These are phyloP conservation scores for Phrynosoma blainvillii DNA, from an alignment of 2,113 vertebrate genomes.

Conservation along the genomic window DNA sequence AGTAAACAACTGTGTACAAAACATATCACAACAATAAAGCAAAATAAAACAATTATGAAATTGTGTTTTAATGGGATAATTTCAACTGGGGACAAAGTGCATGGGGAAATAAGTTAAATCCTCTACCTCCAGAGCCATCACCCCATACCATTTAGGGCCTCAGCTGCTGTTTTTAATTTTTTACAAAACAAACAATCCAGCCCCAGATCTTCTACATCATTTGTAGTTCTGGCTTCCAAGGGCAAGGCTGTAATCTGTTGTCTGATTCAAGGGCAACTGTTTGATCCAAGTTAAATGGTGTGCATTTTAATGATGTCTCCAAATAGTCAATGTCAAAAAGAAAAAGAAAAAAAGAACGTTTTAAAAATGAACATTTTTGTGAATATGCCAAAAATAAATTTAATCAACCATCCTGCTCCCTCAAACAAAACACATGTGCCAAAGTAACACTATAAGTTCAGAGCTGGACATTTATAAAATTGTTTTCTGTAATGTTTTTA, in stretches of 20 bases:
- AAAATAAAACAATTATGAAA: background rate
- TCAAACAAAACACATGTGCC: no score
- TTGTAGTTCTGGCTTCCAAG: background rate
- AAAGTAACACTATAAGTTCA: background rate
- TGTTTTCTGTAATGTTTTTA: background rate
- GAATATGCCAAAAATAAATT: slow-evolving; percentile 1
- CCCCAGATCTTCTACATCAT: background rate
- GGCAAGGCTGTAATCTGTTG: background rate
- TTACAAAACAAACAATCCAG: background rate
- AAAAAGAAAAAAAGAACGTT: background rate
- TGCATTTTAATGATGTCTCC: background rate
- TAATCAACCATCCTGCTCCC: background rate
- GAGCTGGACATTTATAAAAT: background rate
- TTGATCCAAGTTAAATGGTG: slow-evolving; percentile 32
- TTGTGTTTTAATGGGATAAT: background rate
- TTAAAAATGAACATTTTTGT: background rate
- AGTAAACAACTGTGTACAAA: no score
- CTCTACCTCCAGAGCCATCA: no score
- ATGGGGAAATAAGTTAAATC: background rate
- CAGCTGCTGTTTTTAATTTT: background rate
- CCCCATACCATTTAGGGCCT: background rate
- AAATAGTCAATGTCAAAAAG: background rate
- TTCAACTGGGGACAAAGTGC: background rate
- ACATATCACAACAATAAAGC: no score
- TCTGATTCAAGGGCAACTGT: background rate